Conservation (phyloP, 2,888 invertebrate species). For the Exephanes ischioxanthus region DNA sequence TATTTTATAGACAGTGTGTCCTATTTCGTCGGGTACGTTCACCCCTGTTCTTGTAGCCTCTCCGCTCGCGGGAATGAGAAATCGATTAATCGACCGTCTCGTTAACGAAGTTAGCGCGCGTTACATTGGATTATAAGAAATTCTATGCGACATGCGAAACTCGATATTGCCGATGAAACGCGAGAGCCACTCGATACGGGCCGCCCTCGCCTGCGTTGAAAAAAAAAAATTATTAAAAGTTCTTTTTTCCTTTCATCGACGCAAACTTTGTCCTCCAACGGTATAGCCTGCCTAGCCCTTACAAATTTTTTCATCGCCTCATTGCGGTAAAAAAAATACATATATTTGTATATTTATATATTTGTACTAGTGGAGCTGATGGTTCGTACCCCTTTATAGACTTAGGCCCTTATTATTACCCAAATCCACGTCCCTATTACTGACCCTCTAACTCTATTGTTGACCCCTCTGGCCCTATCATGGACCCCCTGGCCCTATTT, state of each 20-base stretch:
- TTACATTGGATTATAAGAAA: constrained; percentile 75
- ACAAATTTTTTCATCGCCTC: constrained; percentile 20
- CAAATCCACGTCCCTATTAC: too few species aligned
- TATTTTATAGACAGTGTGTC: background rate
- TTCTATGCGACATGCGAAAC: constrained; percentile 72
- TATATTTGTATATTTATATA: too few species aligned
- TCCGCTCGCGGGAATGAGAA: constrained; percentile 24
- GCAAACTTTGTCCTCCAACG: constrained; percentile 9
- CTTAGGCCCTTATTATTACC: too few species aligned
- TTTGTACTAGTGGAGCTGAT: too few species aligned
- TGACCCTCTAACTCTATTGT: too few species aligned
- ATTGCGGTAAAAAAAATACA: too few species aligned
- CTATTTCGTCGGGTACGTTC: constrained; percentile 49
- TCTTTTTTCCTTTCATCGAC: constrained; percentile 10
- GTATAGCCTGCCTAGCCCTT: background rate
- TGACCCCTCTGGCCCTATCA: too few species aligned
- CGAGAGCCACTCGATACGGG: constrained; percentile 42
- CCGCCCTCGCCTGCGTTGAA: constrained; percentile 18
- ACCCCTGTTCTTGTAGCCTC: constrained; percentile 12
- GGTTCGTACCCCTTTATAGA: too few species aligned
- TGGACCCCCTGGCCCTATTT: too few species aligned
- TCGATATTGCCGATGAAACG: constrained; percentile 69
- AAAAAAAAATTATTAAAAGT: constrained; percentile 29
- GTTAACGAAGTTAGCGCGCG: constrained; percentile 74
- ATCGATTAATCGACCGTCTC: constrained; percentile 72